These are phyloP conservation scores for Lottia gigantea DNA, from an alignment of 2,888 invertebrate species.

Conservation along the genomic window DNA sequence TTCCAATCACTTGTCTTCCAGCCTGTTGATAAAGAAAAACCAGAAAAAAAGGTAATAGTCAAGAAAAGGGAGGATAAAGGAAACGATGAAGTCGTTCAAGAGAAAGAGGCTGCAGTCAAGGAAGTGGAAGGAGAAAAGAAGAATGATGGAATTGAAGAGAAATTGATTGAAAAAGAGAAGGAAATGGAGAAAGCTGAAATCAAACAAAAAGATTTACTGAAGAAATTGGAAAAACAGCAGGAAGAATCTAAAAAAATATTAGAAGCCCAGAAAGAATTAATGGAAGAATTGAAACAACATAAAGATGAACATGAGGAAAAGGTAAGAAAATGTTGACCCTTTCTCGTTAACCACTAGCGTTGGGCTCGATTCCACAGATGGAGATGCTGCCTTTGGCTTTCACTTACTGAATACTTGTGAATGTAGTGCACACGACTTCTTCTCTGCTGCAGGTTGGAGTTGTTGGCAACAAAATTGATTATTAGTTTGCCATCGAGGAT, in stretches of 20 bases:
- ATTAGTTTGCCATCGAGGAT: too few relatives aligned
- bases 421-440: too few relatives aligned
- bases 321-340: too few relatives aligned
- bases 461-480: too few relatives aligned
- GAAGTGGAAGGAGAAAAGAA: conserved; percentile 19
- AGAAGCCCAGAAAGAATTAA: conserved; percentile 59
- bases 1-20: not conserved
- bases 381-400: too few relatives aligned
- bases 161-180: conserved; percentile 23
- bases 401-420: too few relatives aligned
- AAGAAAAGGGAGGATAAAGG: not conserved
- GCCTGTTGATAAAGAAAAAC: not conserved
- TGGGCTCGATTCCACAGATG: too few relatives aligned
- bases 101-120: conserved; percentile 7
- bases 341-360: too few relatives aligned
- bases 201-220: conserved; percentile 42
- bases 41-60: conserved; percentile 7
- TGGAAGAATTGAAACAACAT: conserved; percentile 62
- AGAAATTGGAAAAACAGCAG: conserved; percentile 55
- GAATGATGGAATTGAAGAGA: conserved; percentile 14
- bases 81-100: conserved; percentile 2
- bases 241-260: conserved; percentile 57
- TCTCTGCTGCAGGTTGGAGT: too few relatives aligned
- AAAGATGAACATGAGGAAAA: conserved; percentile 38
- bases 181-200: conserved; percentile 32